Base-by-base conservation (phyloP, 30 jellyfish, hydroid and myxozoan species). In the Aurelia coerulea region DNA sequence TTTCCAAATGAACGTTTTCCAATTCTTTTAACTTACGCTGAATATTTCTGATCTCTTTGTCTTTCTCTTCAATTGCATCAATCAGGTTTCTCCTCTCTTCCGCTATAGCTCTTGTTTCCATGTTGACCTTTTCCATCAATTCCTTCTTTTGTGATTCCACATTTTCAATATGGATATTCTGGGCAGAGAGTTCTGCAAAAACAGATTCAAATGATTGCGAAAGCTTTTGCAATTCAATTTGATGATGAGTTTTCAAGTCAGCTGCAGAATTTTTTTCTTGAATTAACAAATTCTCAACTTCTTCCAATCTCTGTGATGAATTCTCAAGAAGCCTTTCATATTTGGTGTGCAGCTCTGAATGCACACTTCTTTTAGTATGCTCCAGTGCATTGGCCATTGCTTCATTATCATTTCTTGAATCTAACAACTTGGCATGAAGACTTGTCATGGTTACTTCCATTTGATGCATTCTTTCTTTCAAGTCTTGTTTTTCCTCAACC, bases 31-130 rank as follows among this genome's bases (percentile, higher is more conserved):
- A 17, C 13, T 13, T 60, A n/a, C 11, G 31, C 13, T 60, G 35
- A 60, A 60, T n/a, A 13, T 17, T 23, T 60, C 14, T 23, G 15
- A 60, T 60, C 70, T 17, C 70, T 11, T 60, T 60, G 70, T 23
- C 35, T 60, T 60, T n/a, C 70, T 60, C 35, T 2, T 50, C 77
- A 54, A 81, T 49, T 18, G 23, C 37, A n/a, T 68, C 91, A 2
- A 19, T 13, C 68, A 81, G 68, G 68, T 81, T 83, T 67, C 78
- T 81, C 42, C 56, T 68, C 72, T 81, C 91, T 32, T 81, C 78
- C 14, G 31, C 68, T 5, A 73, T 17, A 17, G 78, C 19, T 10
- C 32, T 32, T 41, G 71, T 73, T 49, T 59, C 54, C 10, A 67
- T 39, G 53, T 81, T 83, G 4, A 81, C 8, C 35, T 35, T 58